These are phyloP conservation scores for Etheostoma cragini DNA, from an alignment of 2,113 vertebrate species.

Conservation along the genomic window DNA sequence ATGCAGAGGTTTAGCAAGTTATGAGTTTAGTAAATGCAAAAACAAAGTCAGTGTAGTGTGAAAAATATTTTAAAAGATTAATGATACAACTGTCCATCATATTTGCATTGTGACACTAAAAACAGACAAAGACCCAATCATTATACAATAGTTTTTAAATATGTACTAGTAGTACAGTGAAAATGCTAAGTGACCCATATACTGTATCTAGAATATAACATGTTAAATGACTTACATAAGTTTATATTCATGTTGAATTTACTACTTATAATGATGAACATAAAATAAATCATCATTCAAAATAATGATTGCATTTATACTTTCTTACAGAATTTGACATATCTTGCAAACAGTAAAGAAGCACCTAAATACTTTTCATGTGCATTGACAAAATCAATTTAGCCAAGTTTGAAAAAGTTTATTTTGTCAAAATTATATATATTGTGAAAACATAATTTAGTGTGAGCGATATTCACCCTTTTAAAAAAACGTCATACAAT, in stretches of 20 bases:
- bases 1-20: neutral
- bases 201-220: neutral
- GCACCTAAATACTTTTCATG: neutral
- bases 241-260: neutral
- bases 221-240: neutral
- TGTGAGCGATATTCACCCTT: neutral
- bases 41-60: neutral
- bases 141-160: conserved; percentile 5
- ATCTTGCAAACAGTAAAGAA: neutral
- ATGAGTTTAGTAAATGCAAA: neutral
- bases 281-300: neutral
- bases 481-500: neutral
- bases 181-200: neutral
- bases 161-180: neutral
- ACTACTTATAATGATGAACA: neutral
- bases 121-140: neutral
- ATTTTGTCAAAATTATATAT: neutral
- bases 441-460: neutral
- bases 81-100: neutral
- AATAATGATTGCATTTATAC: neutral
- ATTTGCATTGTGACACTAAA: neutral
- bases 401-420: neutral
- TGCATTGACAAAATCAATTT: neutral
- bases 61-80: no score
- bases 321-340: neutral